Conservation (phyloP, 2,888 invertebrate species). For the Palloptera scutellata region DNA sequence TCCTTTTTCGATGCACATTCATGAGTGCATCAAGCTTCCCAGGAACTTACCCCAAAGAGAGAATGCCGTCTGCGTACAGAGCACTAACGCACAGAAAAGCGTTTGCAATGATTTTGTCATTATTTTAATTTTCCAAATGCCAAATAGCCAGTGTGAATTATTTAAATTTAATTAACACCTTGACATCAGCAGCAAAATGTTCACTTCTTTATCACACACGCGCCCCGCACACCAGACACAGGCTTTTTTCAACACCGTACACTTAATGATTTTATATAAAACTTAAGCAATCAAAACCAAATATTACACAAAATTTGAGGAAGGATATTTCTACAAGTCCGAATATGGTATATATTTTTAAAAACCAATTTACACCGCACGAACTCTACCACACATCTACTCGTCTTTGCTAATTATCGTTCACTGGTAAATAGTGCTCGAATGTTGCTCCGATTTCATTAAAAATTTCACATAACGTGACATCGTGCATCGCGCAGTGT, state of each 20-base stretch:
- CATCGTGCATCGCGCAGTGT: too few species aligned
- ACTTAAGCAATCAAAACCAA: not conserved
- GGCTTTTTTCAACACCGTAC: not conserved
- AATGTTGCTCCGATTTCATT: too few species aligned
- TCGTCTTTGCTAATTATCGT: slow-evolving; percentile 23
- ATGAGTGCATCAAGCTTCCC: not conserved
- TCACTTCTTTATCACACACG: not conserved
- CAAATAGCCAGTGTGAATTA: slow-evolving; percentile 4
- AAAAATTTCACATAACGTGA: too few species aligned
- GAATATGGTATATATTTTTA: slow-evolving; percentile 3
- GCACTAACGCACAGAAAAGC: slow-evolving; percentile 27
- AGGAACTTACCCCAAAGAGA: slow-evolving; percentile 43
- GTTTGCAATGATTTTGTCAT: slow-evolving; percentile 5
- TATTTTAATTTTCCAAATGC: not conserved
- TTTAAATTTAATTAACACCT: slow-evolving; percentile 15
- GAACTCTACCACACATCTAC: not conserved
- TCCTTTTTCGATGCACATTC: too few species aligned
- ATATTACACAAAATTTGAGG: slow-evolving; percentile 6
- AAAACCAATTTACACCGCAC: not conserved
- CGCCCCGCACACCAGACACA: not conserved
- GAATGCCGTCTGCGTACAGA: slow-evolving; percentile 36
- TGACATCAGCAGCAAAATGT: not conserved
- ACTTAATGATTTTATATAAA: not conserved
- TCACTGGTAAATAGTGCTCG: slow-evolving; percentile 8
- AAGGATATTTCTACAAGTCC: slow-evolving; percentile 15